phyloP scores from a whole-genome alignment of 2,888 invertebrate genomes.

The Acronicta psi region DNA sequence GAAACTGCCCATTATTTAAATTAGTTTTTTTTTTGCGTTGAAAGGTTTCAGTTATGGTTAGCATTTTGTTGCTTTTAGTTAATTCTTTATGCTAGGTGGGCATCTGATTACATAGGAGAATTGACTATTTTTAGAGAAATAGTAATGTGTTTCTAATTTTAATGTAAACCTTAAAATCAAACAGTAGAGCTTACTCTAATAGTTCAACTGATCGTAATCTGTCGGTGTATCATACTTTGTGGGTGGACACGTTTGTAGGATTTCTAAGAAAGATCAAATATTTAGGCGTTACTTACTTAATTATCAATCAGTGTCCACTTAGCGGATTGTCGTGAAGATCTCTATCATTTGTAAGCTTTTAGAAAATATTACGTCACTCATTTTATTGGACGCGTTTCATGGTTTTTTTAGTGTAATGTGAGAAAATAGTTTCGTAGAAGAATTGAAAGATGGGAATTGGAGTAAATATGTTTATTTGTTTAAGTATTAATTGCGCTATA shows the following conservation, averaged over 20 bases:
- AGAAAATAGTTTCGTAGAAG: constrained; percentile 35
- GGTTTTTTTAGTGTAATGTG: constrained; percentile 60
- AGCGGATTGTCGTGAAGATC: constrained; percentile 80
- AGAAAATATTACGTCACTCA: constrained; percentile 66
- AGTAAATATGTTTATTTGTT: constrained; percentile 32
- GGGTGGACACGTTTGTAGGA: constrained; percentile 22
- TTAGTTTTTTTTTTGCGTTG: constrained; percentile 29
- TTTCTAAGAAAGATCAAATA: constrained; percentile 13
- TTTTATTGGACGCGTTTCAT: constrained; percentile 66
- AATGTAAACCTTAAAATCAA: constrained; percentile 22
- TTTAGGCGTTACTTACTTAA: constrained; percentile 39
- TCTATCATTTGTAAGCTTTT: constrained; percentile 69
- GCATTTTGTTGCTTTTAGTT: constrained; percentile 73
- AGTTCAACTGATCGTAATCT: constrained; percentile 2
- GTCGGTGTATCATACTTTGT: background rate
- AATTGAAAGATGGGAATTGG: constrained; percentile 28
- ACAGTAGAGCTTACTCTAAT: constrained; percentile 9
- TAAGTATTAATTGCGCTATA: constrained; percentile 38
- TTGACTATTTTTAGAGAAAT: constrained; percentile 34
- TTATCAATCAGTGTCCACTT: constrained; percentile 68
- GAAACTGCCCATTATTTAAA: constrained; percentile 49
- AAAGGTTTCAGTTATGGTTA: constrained; percentile 68
- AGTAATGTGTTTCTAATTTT: constrained; percentile 26
- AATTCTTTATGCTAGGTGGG: constrained; percentile 67
- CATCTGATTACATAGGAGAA: constrained; percentile 54